Evolutionary conservation across 1,140 invertebrate genomes (phyloP).

Genomic region (Triops cancriformis): DNA sequence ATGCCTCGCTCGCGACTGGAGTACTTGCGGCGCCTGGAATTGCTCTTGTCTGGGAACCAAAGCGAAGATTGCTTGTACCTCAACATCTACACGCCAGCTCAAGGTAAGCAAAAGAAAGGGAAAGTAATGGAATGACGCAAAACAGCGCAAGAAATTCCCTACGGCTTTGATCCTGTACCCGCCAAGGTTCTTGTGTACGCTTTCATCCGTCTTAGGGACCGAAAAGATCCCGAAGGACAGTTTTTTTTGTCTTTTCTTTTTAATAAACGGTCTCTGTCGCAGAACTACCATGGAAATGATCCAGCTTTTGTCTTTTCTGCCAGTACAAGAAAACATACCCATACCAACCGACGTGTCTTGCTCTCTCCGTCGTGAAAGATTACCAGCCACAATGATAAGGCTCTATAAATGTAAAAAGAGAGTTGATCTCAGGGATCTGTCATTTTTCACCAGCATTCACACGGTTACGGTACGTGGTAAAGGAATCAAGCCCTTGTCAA

Average conservation of each 20-base stretch:
- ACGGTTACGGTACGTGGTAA: too few relatives aligned
- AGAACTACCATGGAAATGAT: not conserved
- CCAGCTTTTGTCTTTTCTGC: not conserved
- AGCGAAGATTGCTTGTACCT: slow-evolving; percentile 94
- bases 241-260: not conserved
- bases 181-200: not conserved
- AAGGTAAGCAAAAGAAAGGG: slow-evolving; percentile 57
- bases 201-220: too few relatives aligned
- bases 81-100: slow-evolving; percentile 87
- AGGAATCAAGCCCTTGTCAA: too few relatives aligned
- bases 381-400: not conserved
- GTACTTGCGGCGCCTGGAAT: slow-evolving; percentile 67
- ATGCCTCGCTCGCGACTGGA: slow-evolving; percentile 83
- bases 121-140: not conserved
- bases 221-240: too few relatives aligned
- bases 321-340: not conserved
- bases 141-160: not conserved
- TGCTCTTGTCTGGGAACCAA: slow-evolving; percentile 78
- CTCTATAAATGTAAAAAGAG: not conserved
- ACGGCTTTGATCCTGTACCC: not conserved
- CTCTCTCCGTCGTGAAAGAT: not conserved
- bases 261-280: not conserved
- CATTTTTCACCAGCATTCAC: too few relatives aligned
- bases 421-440: not conserved
- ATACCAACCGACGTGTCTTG: too few relatives aligned